These are phyloP conservation scores for Limanda limanda DNA, from an alignment of 2,113 vertebrate genomes.

Conservation along the genomic window DNA sequence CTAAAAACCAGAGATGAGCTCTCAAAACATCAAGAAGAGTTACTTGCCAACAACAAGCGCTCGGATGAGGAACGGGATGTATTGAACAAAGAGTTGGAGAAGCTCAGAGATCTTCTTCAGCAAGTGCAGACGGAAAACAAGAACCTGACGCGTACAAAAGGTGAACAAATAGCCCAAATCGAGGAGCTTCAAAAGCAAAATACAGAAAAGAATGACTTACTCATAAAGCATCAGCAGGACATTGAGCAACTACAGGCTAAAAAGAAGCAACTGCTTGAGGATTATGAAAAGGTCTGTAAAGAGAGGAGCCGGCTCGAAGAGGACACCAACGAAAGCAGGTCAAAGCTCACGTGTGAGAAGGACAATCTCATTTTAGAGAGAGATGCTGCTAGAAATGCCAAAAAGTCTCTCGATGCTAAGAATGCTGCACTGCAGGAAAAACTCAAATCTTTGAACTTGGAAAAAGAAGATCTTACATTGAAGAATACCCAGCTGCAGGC, in stretches of 20 bases:
- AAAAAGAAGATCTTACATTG: constrained; percentile 81
- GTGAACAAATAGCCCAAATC: constrained; percentile 66
- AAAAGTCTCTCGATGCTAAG: constrained; percentile 77
- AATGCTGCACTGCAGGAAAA: constrained; percentile 80
- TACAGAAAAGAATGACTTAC: constrained; percentile 60
- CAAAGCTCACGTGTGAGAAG: constrained; percentile 81
- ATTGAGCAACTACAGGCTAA: constrained; percentile 71
- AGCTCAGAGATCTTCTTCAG: constrained; percentile 75
- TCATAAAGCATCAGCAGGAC: constrained; percentile 75
- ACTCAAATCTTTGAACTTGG: constrained; percentile 74
- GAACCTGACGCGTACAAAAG: constrained; percentile 68
- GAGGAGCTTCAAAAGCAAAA: constrained; percentile 80
- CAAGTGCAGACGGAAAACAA: constrained; percentile 79
- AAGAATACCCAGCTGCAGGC: constrained; percentile 77
- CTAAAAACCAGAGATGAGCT: constrained; percentile 75
- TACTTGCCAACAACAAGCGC: constrained; percentile 72
- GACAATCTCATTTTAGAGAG: constrained; percentile 79
- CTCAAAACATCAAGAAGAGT: constrained; percentile 79
- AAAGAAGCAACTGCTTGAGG: constrained; percentile 79
- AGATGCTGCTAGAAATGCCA: constrained; percentile 81
- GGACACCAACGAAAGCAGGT: constrained; percentile 81
- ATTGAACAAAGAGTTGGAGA: constrained; percentile 75
- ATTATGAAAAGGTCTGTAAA: constrained; percentile 82
- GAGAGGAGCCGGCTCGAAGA: constrained; percentile 83
- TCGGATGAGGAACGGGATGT: constrained; percentile 74